phyloP scores from a whole-genome alignment of 2,797 vertebrate genomes.

The Stomatorhinus walkeri region DNA sequence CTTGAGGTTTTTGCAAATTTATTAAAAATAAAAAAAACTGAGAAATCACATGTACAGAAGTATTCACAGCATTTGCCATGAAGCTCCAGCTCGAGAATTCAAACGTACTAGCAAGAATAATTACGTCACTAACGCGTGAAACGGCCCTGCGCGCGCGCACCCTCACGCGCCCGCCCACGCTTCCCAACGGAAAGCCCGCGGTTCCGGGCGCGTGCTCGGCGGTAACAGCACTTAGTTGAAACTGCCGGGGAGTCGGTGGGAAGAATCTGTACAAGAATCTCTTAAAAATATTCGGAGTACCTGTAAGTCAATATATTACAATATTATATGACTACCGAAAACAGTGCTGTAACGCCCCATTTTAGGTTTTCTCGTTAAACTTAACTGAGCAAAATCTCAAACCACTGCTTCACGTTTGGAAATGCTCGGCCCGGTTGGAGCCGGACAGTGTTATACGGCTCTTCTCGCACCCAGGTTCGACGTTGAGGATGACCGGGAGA shows the following conservation, averaged over 20 bases:
- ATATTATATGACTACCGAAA: neutral
- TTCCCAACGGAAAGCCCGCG: constrained; percentile 4
- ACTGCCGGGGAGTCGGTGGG: neutral
- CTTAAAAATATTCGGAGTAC: neutral
- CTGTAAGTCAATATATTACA: neutral
- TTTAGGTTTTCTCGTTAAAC: neutral
- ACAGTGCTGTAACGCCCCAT: neutral
- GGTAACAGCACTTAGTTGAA: neutral
- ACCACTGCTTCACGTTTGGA: neutral
- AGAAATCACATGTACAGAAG: no score
- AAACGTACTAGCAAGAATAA: neutral
- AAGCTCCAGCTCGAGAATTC: no score
- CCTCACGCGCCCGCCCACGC: neutral
- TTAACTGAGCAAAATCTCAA: neutral
- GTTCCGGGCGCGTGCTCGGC: neutral
- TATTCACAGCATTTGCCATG: no score
- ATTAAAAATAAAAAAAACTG: no score
- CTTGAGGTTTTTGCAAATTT: no score
- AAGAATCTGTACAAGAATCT: neutral
- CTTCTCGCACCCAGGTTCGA: neutral
- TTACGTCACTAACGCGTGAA: neutral
- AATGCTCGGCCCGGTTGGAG: neutral
- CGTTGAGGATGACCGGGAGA: constrained; percentile 66
- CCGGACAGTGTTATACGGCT: neutral
- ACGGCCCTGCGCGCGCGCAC: neutral